These are phyloP conservation scores for Drosophila tropicalis DNA, from an alignment of 1,140 invertebrate species.

Conservation along the genomic window DNA sequence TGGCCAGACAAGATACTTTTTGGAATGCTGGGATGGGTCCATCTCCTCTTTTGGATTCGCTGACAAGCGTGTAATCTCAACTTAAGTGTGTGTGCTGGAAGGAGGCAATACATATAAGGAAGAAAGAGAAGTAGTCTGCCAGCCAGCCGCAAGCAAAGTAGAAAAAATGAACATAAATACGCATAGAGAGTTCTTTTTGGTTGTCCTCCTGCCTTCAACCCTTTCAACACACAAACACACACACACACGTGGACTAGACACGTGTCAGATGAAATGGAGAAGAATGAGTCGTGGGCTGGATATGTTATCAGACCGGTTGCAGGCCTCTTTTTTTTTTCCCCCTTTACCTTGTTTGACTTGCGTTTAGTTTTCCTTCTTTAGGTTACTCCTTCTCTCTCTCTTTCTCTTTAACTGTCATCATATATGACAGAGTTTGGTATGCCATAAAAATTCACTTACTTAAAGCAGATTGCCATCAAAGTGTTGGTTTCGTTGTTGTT, in stretches of 20 bases:
- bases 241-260: constrained; percentile 65
- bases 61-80: constrained; percentile 76
- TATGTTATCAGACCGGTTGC: constrained; percentile 60
- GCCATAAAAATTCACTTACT: constrained; percentile 73
- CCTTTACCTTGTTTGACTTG: background rate
- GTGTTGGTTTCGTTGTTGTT: constrained; percentile 24
- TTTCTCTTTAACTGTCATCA: constrained; percentile 42
- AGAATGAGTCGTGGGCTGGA: constrained; percentile 1
- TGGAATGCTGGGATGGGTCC: constrained; percentile 4
- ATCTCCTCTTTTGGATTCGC: constrained; percentile 28
- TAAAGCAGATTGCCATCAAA: constrained; percentile 43
- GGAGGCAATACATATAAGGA: constrained; percentile 22
- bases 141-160: constrained; percentile 32
- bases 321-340: constrained; percentile 19
- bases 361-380: background rate
- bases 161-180: constrained; percentile 13
- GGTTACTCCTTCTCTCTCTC: background rate
- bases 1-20: background rate
- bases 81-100: constrained; percentile 42
- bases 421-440: constrained; percentile 51
- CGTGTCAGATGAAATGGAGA: constrained; percentile 43
- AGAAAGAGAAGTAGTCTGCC: too few species aligned
- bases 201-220: constrained; percentile 17
- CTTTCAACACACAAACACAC: constrained; percentile 25
- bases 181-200: constrained; percentile 1